These are phyloP conservation scores for Amniataba percoides DNA, from an alignment of 2,797 vertebrate species.

Conservation along the genomic window DNA sequence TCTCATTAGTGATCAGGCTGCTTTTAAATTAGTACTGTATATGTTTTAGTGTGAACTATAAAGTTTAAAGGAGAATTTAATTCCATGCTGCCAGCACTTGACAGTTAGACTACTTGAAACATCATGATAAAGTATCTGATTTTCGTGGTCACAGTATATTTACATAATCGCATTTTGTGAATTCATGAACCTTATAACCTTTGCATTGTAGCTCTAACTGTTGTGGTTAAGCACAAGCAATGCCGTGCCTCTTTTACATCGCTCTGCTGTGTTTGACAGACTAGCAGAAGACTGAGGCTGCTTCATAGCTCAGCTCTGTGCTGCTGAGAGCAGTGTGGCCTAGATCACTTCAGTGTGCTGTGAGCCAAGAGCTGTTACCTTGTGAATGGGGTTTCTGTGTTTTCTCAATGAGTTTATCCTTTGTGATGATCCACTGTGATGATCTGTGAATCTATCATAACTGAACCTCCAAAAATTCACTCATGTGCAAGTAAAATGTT, in stretches of 20 bases:
- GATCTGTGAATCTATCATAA: constrained; percentile 4
- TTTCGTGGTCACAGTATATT: background rate
- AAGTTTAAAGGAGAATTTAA: background rate
- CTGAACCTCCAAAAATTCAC: constrained; percentile 15
- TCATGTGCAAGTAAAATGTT: constrained; percentile 3
- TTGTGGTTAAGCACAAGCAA: background rate
- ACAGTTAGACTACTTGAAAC: background rate
- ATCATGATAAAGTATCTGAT: background rate
- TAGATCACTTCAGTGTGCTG: constrained; percentile 55
- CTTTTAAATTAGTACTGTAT: constrained; percentile 13
- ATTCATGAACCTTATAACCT: background rate
- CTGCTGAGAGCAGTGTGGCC: constrained; percentile 67
- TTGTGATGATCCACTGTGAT: constrained; percentile 18
- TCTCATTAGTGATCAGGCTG: constrained; percentile 10
- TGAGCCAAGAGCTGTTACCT: constrained; percentile 46
- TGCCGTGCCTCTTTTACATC: constrained; percentile 22
- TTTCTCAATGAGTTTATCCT: constrained; percentile 59
- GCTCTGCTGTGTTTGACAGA: constrained; percentile 44
- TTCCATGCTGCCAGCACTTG: background rate
- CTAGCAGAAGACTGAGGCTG: constrained; percentile 55
- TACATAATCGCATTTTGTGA: background rate
- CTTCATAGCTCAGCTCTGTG: constrained; percentile 39
- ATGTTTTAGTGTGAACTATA: constrained; percentile 6
- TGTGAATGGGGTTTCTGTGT: constrained; percentile 64
- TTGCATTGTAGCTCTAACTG: background rate